These are phyloP conservation scores for Helogale parvula DNA, from an alignment of 2,113 vertebrate species.

Conservation along the genomic window DNA sequence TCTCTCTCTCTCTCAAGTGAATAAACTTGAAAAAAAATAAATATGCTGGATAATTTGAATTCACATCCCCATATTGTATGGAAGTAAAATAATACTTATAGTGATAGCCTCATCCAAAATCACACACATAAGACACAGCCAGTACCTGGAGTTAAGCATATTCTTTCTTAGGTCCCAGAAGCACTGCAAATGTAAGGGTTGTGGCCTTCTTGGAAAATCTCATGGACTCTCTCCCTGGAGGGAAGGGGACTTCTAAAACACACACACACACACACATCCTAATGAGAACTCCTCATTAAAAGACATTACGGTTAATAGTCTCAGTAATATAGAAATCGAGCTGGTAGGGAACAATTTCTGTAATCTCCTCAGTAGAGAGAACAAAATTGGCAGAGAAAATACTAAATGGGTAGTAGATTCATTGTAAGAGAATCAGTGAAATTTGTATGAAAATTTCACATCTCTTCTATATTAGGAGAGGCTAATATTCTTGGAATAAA, in stretches of 20 bases:
- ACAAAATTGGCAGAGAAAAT: background rate
- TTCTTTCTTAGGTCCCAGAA: background rate
- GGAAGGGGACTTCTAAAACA: background rate
- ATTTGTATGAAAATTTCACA: conserved; percentile 36
- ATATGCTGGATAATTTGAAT: background rate
- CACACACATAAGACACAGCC: background rate
- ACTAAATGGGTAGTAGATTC: background rate
- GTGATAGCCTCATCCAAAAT: background rate
- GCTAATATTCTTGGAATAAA: conserved; percentile 65
- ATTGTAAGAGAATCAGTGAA: background rate
- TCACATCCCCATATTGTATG: background rate
- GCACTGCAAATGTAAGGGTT: background rate
- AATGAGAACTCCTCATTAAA: background rate
- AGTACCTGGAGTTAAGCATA: background rate
- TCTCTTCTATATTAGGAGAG: conserved; percentile 61
- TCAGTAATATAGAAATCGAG: background rate
- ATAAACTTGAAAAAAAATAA: background rate
- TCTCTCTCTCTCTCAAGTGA: no score
- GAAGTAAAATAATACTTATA: background rate
- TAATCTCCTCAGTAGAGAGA: background rate
- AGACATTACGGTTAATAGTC: background rate
- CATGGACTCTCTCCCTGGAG: background rate
- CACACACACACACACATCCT: background rate
- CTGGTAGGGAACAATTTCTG: background rate
- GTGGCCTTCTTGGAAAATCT: background rate